Percentiles rank a stretch among this genome's conserved stretches.
Evolutionary conservation across 92 coral and sea anemone genomes (phyloP).

Genomic region (Palythoa caribaeorum): DNA sequence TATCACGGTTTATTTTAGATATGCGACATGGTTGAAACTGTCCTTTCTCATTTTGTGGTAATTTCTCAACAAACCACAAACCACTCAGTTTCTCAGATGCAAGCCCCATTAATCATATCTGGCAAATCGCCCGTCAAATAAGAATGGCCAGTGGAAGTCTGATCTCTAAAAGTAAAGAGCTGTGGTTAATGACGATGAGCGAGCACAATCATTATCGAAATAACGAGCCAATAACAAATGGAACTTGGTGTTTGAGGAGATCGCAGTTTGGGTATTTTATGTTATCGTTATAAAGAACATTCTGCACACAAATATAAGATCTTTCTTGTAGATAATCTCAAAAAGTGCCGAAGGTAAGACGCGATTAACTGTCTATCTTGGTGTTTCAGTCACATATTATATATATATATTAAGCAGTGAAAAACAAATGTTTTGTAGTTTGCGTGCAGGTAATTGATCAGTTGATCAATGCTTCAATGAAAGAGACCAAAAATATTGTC

Average conservation of each 20-base stretch:
- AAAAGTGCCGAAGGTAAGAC: conserved; percentile 34
- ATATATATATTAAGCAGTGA: background rate
- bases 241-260: background rate
- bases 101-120: conserved; percentile 23
- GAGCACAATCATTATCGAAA: conserved; percentile 18
- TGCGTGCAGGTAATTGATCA: background rate
- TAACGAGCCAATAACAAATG: conserved; percentile 43
- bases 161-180: conserved; percentile 9
- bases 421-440: background rate
- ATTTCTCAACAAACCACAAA: conserved; percentile 1
- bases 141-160: conserved; percentile 27
- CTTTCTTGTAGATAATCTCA: conserved; percentile 16
- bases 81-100: background rate
- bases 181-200: conserved; percentile 11
- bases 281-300: conserved; percentile 11
- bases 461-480: background rate
- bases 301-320: background rate
- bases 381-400: background rate
- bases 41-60: background rate
- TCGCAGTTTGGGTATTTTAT: conserved; percentile 11
- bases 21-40: background rate
- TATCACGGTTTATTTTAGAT: background rate
- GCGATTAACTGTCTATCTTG: background rate
- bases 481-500: background rate
- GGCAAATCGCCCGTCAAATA: conserved; percentile 31